phyloP scores from a whole-genome alignment of 2,888 invertebrate species.

The Idaea straminata region DNA sequence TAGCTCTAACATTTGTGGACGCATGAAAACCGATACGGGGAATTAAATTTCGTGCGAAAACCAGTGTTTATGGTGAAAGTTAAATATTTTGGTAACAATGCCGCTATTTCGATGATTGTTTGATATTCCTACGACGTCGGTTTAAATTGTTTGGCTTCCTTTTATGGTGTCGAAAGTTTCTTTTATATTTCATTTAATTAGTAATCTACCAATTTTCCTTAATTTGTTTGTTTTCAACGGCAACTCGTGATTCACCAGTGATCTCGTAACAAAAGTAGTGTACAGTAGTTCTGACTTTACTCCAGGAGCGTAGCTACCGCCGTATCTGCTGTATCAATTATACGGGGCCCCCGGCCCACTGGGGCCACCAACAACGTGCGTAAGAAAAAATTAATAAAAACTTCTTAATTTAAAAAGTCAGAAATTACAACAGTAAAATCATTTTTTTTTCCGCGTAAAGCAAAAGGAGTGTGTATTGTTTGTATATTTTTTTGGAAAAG shows the following conservation, averaged over 20 bases:
- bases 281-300: no score
- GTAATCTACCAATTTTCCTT: background rate
- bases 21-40: slow-evolving; percentile 29
- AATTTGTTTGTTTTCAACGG: background rate
- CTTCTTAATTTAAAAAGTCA: no score
- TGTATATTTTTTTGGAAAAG: no score
- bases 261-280: background rate
- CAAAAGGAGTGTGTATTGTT: no score
- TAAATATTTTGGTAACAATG: slow-evolving; percentile 37
- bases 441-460: no score
- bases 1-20: slow-evolving; percentile 14
- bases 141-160: slow-evolving; percentile 1
- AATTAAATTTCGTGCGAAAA: slow-evolving; percentile 41
- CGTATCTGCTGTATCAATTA: no score
- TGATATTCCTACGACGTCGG: slow-evolving; percentile 18
- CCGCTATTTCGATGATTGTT: slow-evolving; percentile 19
- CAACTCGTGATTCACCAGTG: background rate
- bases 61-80: slow-evolving; percentile 30
- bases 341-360: no score
- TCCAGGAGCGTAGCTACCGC: no score
- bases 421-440: no score
- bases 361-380: no score
- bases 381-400: no score
- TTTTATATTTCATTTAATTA: background rate
- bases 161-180: slow-evolving; percentile 3